phyloP scores from a whole-genome alignment of 2,888 invertebrate species.

The Actias luna region DNA sequence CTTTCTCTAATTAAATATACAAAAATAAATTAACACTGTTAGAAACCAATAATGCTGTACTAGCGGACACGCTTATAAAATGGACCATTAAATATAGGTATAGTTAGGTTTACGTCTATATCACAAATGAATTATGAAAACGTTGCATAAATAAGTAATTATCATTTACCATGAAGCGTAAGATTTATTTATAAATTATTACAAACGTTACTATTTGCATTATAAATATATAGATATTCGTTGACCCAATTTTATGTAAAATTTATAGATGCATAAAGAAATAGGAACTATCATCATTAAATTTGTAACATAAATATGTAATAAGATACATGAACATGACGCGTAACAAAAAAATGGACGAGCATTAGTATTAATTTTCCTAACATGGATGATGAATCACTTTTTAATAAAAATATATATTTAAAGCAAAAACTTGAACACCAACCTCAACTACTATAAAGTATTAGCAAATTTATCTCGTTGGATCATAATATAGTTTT shows the following conservation, averaged over 20 bases:
- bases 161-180: conserved; percentile 4
- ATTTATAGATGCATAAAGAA: no score
- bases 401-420: no score
- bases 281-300: not conserved
- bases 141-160: conserved; percentile 19
- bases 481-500: no score
- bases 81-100: not conserved
- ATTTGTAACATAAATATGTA: not conserved
- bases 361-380: no score
- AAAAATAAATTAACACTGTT: conserved; percentile 1
- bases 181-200: conserved; percentile 6
- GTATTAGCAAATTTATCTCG: no score
- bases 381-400: no score
- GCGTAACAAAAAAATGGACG: not conserved
- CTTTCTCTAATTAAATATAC: conserved; percentile 3
- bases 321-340: not conserved
- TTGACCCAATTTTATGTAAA: not conserved
- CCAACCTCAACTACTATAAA: no score
- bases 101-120: not conserved
- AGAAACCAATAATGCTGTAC: not conserved
- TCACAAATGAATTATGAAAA: conserved; percentile 20
- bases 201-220: not conserved
- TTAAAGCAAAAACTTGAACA: no score
- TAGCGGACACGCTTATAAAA: not conserved
- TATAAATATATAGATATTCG: not conserved